phyloP scores from a whole-genome alignment of 1,140 invertebrate genomes.

The Magallana ariakensis region DNA sequence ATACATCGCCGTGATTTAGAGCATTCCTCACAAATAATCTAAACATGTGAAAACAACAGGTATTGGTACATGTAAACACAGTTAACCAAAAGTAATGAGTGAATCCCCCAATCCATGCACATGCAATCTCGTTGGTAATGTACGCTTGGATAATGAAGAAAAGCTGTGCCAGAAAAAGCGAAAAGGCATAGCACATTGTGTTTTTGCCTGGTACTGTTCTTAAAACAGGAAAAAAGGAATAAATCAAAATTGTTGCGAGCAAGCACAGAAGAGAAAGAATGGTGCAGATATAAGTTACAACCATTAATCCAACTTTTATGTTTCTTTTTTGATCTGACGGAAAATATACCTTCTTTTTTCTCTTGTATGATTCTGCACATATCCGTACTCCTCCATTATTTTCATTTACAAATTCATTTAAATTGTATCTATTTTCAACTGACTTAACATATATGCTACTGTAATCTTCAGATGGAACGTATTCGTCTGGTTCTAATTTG shows the following conservation, averaged over 20 bases:
- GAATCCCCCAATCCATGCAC: not conserved
- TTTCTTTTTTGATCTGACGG: not conserved
- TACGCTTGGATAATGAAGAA: not conserved
- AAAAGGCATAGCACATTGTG: constrained; percentile 64
- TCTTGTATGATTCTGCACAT: not conserved
- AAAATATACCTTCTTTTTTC: too few relatives aligned
- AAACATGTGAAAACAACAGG: constrained; percentile 32
- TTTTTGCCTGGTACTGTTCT: constrained; percentile 67
- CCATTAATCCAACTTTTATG: not conserved
- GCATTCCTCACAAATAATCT: not conserved
- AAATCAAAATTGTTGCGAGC: constrained; percentile 61
- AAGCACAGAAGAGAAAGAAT: constrained; percentile 64
- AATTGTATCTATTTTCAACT: not conserved
- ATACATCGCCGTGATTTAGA: not conserved
- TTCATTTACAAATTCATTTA: not conserved
- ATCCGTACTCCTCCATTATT: not conserved
- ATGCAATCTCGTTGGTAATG: not conserved
- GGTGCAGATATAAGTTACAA: constrained; percentile 50
- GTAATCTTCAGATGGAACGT: not conserved
- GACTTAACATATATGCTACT: not conserved
- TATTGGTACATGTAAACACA: not conserved
- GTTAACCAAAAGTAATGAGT: not conserved
- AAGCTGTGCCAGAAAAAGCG: constrained; percentile 63
- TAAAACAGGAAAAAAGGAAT: constrained; percentile 60
- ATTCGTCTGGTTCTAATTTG: not conserved